These are phyloP conservation scores for Scopus umbretta DNA, from an alignment of 2,113 vertebrate species.

Conservation along the genomic window DNA sequence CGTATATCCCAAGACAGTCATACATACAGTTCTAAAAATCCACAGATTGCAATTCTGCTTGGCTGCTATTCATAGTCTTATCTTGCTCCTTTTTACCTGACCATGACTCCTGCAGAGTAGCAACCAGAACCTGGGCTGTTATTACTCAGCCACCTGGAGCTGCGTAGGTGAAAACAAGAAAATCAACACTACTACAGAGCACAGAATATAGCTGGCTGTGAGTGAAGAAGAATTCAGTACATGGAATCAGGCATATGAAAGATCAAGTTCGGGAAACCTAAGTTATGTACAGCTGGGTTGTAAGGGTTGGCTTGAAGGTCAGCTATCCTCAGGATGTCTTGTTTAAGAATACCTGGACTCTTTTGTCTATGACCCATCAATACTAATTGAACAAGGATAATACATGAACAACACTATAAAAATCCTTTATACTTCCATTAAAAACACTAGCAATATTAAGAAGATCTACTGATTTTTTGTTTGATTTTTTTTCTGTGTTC, in stretches of 20 bases:
- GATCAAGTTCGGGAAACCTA: not conserved
- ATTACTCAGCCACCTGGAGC: not conserved
- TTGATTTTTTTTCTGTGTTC: not conserved
- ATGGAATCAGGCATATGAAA: not conserved
- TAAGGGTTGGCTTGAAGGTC: not conserved
- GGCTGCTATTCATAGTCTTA: not conserved
- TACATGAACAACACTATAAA: not conserved
- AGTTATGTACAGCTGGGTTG: accelerated
- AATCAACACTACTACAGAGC: not conserved
- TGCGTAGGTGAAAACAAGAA: not conserved
- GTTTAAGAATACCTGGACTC: not conserved
- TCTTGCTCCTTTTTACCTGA: not conserved
- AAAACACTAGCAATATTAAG: not conserved
- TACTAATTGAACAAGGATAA: not conserved
- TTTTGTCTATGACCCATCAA: not conserved
- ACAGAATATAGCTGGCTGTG: not conserved
- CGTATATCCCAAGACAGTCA: not conserved
- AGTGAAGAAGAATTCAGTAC: not conserved
- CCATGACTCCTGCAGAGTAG: not conserved
- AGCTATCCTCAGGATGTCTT: not conserved
- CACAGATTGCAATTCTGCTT: not conserved
- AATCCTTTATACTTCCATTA: not conserved
- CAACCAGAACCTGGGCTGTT: not conserved
- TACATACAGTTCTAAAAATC: not conserved
- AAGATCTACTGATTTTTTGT: not conserved